Evolutionary conservation across 2,888 invertebrate species (phyloP).

Genomic region (Acronicta aceris): DNA sequence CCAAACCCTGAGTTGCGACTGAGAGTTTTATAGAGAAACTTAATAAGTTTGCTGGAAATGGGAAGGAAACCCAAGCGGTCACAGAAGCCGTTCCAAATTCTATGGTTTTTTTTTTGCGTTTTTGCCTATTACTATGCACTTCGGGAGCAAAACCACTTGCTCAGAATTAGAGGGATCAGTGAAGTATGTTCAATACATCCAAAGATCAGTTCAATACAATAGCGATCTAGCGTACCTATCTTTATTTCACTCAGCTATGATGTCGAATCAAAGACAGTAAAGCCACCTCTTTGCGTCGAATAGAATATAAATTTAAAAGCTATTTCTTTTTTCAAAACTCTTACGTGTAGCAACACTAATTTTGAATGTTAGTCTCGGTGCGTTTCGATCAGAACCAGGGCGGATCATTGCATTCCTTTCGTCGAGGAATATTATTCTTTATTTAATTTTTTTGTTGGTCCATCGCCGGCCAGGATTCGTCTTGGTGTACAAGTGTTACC

Average conservation of each 20-base stretch:
- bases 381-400: constrained; percentile 58
- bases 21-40: too few relatives aligned
- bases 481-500: constrained; percentile 79
- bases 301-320: constrained; percentile 9
- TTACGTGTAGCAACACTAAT: constrained; percentile 27
- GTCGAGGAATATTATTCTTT: constrained; percentile 46
- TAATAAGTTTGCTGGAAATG: too few relatives aligned
- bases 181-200: too few relatives aligned
- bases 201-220: too few relatives aligned
- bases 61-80: too few relatives aligned
- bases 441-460: constrained; percentile 56
- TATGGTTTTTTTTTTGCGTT: too few relatives aligned
- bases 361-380: constrained; percentile 50
- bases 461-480: constrained; percentile 75
- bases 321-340: constrained; percentile 19
- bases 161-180: too few relatives aligned
- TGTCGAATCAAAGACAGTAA: neutral
- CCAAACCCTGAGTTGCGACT: too few relatives aligned
- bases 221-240: too few relatives aligned
- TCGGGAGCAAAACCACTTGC: too few relatives aligned
- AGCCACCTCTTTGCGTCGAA: neutral
- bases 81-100: too few relatives aligned
- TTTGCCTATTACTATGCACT: too few relatives aligned
- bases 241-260: constrained; percentile 1
- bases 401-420: constrained; percentile 53